Base-by-base conservation (phyloP, 2,113 vertebrate species). In the Nanorana parkeri region DNA sequence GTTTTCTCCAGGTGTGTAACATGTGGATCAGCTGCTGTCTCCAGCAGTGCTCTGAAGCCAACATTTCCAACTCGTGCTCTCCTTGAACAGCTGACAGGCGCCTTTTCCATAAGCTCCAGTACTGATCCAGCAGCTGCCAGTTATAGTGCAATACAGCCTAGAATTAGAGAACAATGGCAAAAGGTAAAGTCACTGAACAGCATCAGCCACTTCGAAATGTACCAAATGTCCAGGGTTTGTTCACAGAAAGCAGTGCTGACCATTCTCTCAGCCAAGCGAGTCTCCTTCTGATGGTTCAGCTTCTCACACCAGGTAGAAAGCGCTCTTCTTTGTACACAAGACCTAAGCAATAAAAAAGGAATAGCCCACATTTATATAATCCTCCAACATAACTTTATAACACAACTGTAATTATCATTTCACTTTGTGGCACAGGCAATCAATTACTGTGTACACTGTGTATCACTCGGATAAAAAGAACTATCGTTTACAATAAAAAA, bases 81-180 rank as follows among this genome's bases (percentile, higher is more conserved):
- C 75, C 81, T 55, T 80, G 1, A 54, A 0, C 0, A 0, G 60
- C 72, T 1, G 64, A 85, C 10, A 89, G 84, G 79, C 77, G 89
- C 23, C 78, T 77, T 3, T 20, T 60, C 97, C 97, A 99, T 4
- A 0, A 52, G 68, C 19, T 54, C 96, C 95, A 98, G 79, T 17
- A 91, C 69, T n/a, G 79, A 55, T 1, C 65, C 79, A 95, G 20
- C 5, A 88, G 85, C 10, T 63, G 85, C 65, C 20, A 86, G 64
- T 96, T 88, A 0, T 88, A 90, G 1, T 96, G 95, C 32, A 95
- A 86, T 55, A 94, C 77, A 28, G 96, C 96, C 97, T 98, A 74
- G 19, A 75, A 77, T 29, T 64, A 78, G 1, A 19, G 58, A 10
- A 47, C 8, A 58, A 77, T 65, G 32, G 7, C 55, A 60, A 7